Evolutionary conservation across 2,888 invertebrate genomes (phyloP).

Genomic region (Drosophila suboccidentalis): DNA sequence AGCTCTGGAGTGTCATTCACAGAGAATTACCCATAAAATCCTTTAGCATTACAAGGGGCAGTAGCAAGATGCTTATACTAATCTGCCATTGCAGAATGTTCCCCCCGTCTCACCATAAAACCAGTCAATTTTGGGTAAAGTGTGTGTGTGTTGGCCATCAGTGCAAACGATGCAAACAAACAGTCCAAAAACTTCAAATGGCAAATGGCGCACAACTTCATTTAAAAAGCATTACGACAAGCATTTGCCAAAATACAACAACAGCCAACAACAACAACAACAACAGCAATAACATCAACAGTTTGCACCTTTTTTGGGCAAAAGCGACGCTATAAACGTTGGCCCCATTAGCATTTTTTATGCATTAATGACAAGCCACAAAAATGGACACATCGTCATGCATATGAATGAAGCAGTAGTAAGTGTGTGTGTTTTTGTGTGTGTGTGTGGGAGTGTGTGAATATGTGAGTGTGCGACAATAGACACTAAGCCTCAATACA

Average conservation of each 20-base stretch:
- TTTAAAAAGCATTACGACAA: constrained; percentile 77
- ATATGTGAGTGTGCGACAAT: constrained; percentile 60
- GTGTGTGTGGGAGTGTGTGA: constrained; percentile 16
- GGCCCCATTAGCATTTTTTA: constrained; percentile 77
- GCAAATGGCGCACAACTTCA: constrained; percentile 79
- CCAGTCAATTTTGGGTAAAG: constrained; percentile 58
- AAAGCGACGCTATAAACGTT: constrained; percentile 72
- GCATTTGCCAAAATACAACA: constrained; percentile 60
- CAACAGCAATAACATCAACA: constrained; percentile 52
- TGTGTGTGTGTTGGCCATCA: constrained; percentile 58
- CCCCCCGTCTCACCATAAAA: constrained; percentile 19
- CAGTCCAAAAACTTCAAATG: constrained; percentile 74
- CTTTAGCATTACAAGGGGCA: constrained; percentile 63
- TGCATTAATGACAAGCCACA: constrained; percentile 80
- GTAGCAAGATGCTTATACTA: constrained; percentile 53
- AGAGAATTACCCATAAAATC: constrained; percentile 74
- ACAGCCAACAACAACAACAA: constrained; percentile 46
- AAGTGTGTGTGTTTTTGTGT: constrained; percentile 10
- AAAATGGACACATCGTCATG: constrained; percentile 80
- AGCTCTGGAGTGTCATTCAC: constrained; percentile 59
- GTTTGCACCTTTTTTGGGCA: constrained; percentile 71
- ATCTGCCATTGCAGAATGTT: constrained; percentile 73
- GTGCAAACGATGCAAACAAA: constrained; percentile 67
- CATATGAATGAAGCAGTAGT: constrained; percentile 69
- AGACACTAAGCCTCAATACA: constrained; percentile 71